These are phyloP conservation scores for Pardosa pseudoannulata DNA, from an alignment of 2,888 invertebrate species.

Conservation along the genomic window DNA sequence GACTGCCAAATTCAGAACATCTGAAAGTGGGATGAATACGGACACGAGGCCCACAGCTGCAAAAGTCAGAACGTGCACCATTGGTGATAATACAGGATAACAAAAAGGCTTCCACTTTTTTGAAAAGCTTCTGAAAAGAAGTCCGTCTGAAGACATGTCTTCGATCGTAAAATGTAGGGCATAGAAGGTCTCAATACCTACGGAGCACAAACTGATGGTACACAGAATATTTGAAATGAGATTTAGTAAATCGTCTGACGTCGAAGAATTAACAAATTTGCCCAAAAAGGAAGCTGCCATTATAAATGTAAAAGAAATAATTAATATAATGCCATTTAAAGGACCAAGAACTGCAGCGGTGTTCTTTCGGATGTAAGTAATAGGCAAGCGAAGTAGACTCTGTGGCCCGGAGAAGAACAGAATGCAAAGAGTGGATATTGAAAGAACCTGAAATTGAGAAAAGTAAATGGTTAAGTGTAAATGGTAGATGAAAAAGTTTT, in stretches of 20 bases:
- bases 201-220: slow-evolving; percentile 24
- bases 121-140: slow-evolving; percentile 69
- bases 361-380: slow-evolving; percentile 9
- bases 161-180: slow-evolving; percentile 48
- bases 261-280: neutral
- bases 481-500: no score
- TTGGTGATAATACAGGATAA: slow-evolving; percentile 9
- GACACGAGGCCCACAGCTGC: slow-evolving; percentile 11
- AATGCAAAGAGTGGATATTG: slow-evolving; percentile 27
- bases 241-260: neutral
- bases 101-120: slow-evolving; percentile 61
- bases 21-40: neutral
- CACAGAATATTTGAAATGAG: slow-evolving; percentile 36
- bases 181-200: slow-evolving; percentile 39
- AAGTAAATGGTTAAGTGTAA: no score
- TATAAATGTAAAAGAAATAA: slow-evolving; percentile 11
- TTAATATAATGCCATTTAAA: slow-evolving; percentile 31
- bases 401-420: slow-evolving; percentile 59
- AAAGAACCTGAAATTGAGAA: slow-evolving; percentile 45
- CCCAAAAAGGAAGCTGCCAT: neutral
- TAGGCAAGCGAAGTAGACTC: slow-evolving; percentile 34
- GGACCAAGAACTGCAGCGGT: slow-evolving; percentile 24
- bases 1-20: slow-evolving; percentile 20
- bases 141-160: slow-evolving; percentile 71
- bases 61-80: slow-evolving; percentile 20